Evolutionary conservation across 2,888 invertebrate genomes (phyloP), one percentile per base, ranked within the genome.

Genomic region (Pseudoips prasinana): DNA sequence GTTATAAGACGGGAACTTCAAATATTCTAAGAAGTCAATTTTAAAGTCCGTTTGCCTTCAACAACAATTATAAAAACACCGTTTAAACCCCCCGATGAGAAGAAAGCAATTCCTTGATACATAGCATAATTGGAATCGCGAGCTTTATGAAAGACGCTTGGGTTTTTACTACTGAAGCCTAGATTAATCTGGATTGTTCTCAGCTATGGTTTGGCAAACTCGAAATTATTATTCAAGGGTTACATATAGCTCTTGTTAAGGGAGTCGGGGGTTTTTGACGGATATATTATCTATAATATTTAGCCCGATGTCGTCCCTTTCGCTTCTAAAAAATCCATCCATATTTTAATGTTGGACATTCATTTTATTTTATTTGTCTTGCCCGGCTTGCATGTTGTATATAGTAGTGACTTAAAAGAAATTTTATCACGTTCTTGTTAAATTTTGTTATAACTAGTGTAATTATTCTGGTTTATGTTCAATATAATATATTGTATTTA

Each of bases 331-430:
- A 75, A 65, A 74, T 86, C 85, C 86, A 86, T 86, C 87, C 87
- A 84, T 74, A 55, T 68, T 70, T 59, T 62, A 66, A 69, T 69
- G 72, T 78, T 72, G 84, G 84, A 84, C 74, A 73, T 78, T 72
- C 71, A 72, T 73, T 76, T 73, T 65, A 56, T 68, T 68, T 71
- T 64, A 72, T 68, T 76, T 64, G 68, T 85, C 86, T 87, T 86
- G 87, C 87, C 87, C 79, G 68, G 73, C 76, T 79, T 79, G 76
- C 80, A 78, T 83, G 77, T 80, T 82, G 80, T 85, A 84, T 48
- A 85, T 85, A 86, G 61, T 77, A 77, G 74, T 69, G 49, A 72
- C 71, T 62, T 75, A 64, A 66, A 66, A 74, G 51, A 62, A 67
- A 70, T 70, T 78, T 75, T 80, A 76, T 75, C 70, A 64, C 69